phyloP scores from a whole-genome alignment of 2,113 vertebrate genomes.

The Mesoclemmys tuberculata region DNA sequence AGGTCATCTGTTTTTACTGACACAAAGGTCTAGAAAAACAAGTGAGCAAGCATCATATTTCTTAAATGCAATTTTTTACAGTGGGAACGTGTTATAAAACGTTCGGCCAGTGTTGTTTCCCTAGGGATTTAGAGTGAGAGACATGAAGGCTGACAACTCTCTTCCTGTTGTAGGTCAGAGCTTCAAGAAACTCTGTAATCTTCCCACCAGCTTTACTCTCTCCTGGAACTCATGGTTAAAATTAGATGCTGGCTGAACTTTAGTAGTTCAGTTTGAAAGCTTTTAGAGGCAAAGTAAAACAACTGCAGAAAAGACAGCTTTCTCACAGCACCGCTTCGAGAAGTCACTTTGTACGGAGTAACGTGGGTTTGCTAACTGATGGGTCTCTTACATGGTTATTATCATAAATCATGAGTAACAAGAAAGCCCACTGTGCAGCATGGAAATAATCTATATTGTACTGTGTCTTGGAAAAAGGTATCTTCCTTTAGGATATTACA shows the following conservation, averaged over 20 bases:
- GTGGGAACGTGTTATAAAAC: slow-evolving; percentile 91
- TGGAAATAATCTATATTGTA: slow-evolving; percentile 31
- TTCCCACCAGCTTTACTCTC: slow-evolving; percentile 93
- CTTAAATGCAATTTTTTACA: slow-evolving; percentile 83
- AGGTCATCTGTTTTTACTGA: slow-evolving; percentile 74
- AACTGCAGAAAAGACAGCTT: slow-evolving; percentile 69
- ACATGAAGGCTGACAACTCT: slow-evolving; percentile 87
- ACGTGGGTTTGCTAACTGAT: slow-evolving; percentile 50
- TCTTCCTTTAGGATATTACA: not conserved
- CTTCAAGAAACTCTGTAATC: slow-evolving; percentile 91
- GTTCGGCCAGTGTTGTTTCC: slow-evolving; percentile 91
- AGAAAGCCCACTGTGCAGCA: slow-evolving; percentile 8
- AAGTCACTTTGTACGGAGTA: slow-evolving; percentile 66
- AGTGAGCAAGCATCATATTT: slow-evolving; percentile 75
- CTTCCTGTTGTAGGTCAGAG: slow-evolving; percentile 94
- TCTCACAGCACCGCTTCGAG: slow-evolving; percentile 84
- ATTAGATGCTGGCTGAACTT: slow-evolving; percentile 89
- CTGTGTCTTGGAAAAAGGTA: slow-evolving; percentile 38
- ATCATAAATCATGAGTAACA: slow-evolving; percentile 36
- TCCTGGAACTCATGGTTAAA: slow-evolving; percentile 87
- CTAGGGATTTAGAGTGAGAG: slow-evolving; percentile 86
- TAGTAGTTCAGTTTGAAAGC: slow-evolving; percentile 80
- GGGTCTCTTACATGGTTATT: slow-evolving; percentile 17
- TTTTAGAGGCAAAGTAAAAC: slow-evolving; percentile 78
- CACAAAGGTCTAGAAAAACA: slow-evolving; percentile 65